Base-by-base conservation (phyloP, 2,888 invertebrate genomes). In the Anticlea derivata region DNA sequence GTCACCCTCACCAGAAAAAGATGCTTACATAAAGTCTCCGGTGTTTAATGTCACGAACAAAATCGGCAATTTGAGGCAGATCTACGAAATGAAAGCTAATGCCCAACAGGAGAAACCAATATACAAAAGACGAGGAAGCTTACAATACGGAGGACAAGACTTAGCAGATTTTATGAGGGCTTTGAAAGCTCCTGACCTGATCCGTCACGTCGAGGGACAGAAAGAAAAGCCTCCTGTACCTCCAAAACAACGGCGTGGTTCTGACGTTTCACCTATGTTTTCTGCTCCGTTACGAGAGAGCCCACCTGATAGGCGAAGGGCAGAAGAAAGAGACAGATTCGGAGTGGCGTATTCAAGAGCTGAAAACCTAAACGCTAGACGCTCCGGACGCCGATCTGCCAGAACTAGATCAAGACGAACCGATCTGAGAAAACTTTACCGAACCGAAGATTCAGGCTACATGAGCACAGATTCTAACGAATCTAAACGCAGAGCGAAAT, bases 391-490 rank as follows among this genome's bases (percentile, higher is more conserved):
- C 10, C 75, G 88, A 30, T 83, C 88, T 27, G 78, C 81, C 1
- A 66, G 88, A 57, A 82, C 83, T n/a, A 75, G 89, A 68, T 82
- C 86, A 5, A 70, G 87, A 54, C 68, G 88, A 63, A 82, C 84
- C 8, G 86, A 88, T 58, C 58, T 87, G 22, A 85, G 80, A 58
- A 91, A 85, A 64, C 65, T 86, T 13, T 85, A 79, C 62, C 83
- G 78, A 70, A 88, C 84, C 1, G 94, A 94, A 78, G 97, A 97
- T 76, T 96, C 96, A 6, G 97, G 96, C 0, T 97, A 97, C 67
- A 92, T 97, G 66, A 97, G 96, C 72, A 96, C 96, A 0, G 96
- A 96, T 72, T 96, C 96, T 1, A 93, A 92, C 49, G 94, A 94
- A 65, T 92, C 93, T 0, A 91, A 89, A 65, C 81, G 86, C 29